Evolutionary conservation across 1,140 invertebrate genomes (phyloP).

Genomic region (Halesus radiatus): DNA sequence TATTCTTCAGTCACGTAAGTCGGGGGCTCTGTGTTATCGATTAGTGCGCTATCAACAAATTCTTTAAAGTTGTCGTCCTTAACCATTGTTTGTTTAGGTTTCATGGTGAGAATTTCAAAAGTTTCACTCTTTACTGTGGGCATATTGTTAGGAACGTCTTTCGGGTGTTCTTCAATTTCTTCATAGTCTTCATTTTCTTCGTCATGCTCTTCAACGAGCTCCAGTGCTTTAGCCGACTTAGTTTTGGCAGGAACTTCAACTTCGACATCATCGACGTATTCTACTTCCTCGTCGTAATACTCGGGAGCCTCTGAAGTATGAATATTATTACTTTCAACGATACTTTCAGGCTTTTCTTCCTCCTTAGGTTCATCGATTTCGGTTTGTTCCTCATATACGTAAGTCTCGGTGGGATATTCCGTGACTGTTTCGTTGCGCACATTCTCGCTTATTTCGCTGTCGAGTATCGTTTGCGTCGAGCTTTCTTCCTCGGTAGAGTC

Average conservation of each 20-base stretch:
- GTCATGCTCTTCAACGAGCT: conserved; percentile 45
- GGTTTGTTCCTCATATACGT: conserved; percentile 9
- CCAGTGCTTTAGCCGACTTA: neutral
- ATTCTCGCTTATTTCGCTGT: conserved; percentile 49
- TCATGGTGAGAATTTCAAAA: conserved; percentile 70
- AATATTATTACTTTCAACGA: conserved; percentile 7
- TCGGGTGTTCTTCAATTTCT: conserved; percentile 65
- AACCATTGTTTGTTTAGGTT: conserved; percentile 66
- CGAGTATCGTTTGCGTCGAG: neutral
- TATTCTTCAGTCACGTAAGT: conserved; percentile 54
- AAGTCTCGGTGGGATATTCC: neutral
- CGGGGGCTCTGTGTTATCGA: conserved; percentile 64
- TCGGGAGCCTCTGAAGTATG: conserved; percentile 44
- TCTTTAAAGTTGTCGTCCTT: conserved; percentile 71
- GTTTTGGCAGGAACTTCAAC: conserved; percentile 13
- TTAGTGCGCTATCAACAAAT: conserved; percentile 69
- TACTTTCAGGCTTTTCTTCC: conserved; percentile 26
- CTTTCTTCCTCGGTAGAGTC: neutral
- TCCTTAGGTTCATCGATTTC: conserved; percentile 3
- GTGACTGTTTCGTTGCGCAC: conserved; percentile 57
- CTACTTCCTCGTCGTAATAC: conserved; percentile 54
- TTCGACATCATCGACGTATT: conserved; percentile 58
- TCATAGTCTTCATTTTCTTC: conserved; percentile 64
- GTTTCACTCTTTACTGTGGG: conserved; percentile 60
- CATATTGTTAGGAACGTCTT: conserved; percentile 58